phyloP scores from a whole-genome alignment of 2,797 vertebrate genomes.

The Hylomyscus alleni region DNA sequence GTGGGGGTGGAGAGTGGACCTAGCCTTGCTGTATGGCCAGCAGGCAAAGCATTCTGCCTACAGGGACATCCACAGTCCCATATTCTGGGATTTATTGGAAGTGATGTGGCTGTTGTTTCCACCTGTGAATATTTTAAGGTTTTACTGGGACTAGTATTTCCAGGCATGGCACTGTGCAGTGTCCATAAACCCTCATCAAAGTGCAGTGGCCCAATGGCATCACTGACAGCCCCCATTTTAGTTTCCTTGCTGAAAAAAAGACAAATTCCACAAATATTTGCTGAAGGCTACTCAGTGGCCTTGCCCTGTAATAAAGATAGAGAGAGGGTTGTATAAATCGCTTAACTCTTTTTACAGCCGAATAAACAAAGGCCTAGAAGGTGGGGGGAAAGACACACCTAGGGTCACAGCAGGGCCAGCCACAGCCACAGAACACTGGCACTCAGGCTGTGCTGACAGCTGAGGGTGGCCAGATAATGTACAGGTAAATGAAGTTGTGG shows the following conservation, averaged over 20 bases:
- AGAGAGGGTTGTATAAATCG: conserved; percentile 36
- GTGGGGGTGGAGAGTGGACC: too few species aligned
- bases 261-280: conserved; percentile 69
- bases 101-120: not conserved
- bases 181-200: not conserved
- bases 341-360: conserved; percentile 58
- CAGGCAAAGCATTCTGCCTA: not conserved
- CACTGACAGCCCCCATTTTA: not conserved
- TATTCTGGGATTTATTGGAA: not conserved
- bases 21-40: not conserved
- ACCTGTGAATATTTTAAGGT: conserved; percentile 10
- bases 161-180: not conserved
- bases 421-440: not conserved
- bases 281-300: conserved; percentile 36
- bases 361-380: conserved; percentile 54
- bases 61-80: not conserved
- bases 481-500: not conserved
- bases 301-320: conserved; percentile 29
- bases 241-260: conserved; percentile 71
- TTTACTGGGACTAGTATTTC: conserved; percentile 58
- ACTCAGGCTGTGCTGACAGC: not conserved
- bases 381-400: not conserved
- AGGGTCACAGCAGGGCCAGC: conserved; percentile 66
- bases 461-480: not conserved
- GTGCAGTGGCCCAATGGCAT: conserved; percentile 2